Percentiles rank a stretch among this genome's conserved stretches.
These are phyloP conservation scores for Tipula helvola DNA, from an alignment of 2,888 invertebrate species.

Conservation along the genomic window DNA sequence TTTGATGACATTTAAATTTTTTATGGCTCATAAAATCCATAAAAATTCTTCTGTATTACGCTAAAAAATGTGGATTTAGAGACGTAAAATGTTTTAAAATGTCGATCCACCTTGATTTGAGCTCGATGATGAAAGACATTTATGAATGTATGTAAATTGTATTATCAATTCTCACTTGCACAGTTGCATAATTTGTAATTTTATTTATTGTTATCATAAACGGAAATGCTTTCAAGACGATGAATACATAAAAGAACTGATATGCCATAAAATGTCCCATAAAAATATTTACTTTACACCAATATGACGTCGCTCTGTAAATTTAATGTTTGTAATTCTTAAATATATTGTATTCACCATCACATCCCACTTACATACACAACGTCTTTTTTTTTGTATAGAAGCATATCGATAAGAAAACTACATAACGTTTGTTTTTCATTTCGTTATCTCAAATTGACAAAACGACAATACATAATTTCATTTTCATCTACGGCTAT, in stretches of 20 bases:
- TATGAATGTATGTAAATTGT: not conserved
- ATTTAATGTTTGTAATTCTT: not conserved
- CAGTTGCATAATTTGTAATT: not conserved
- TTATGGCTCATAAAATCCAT: not conserved
- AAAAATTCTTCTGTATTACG: not conserved
- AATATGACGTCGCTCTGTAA: not conserved
- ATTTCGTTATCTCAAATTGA: not conserved
- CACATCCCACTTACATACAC: not conserved
- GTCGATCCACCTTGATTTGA: not conserved
- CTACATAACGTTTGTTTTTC: not conserved
- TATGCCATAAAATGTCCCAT: not conserved
- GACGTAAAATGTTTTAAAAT: not conserved
- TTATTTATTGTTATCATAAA: not conserved
- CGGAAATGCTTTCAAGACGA: not conserved
- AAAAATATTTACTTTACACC: not conserved
- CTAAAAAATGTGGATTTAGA: not conserved
- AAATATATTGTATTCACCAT: not conserved
- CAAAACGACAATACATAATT: not conserved
- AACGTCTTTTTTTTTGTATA: not conserved
- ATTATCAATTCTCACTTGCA: not conserved
- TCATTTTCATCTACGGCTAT: not conserved
- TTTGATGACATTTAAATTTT: not conserved
- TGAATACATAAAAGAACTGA: not conserved
- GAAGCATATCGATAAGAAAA: not conserved
- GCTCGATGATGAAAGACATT: not conserved